A percentile compares a stretch with the other conserved stretches of the same genome.
phyloP scores from a whole-genome alignment of 1,140 invertebrate genomes.

The Heliconius himera region DNA sequence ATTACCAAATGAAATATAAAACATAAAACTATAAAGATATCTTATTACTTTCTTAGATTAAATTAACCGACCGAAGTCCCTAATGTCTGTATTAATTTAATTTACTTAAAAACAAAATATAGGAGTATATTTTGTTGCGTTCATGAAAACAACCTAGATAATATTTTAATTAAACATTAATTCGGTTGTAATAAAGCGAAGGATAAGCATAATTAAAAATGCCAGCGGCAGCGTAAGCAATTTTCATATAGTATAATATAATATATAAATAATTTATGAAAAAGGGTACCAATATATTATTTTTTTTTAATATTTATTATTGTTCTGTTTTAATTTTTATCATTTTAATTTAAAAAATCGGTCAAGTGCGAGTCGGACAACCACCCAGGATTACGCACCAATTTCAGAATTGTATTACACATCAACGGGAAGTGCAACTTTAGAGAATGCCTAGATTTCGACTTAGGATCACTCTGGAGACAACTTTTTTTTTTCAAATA shows the following conservation, averaged over 20 bases:
- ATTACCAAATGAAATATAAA: conserved; percentile 32
- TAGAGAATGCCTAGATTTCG: too few species aligned
- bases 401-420: too few species aligned
- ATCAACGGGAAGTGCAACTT: too few species aligned
- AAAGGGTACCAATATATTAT: conserved; percentile 26
- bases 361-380: too few species aligned
- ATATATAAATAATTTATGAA: conserved; percentile 44
- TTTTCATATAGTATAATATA: conserved; percentile 48
- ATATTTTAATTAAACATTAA: conserved; percentile 55
- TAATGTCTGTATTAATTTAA: conserved; percentile 25
- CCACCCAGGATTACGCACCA: too few species aligned
- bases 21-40: background rate
- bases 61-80: conserved; percentile 11
- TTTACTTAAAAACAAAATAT: conserved; percentile 23
- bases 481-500: too few species aligned
- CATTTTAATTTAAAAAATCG: too few species aligned
- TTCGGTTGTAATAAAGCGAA: conserved; percentile 50
- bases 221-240: conserved; percentile 43
- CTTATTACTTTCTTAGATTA: conserved; percentile 13
- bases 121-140: background rate
- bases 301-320: background rate
- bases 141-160: conserved; percentile 39
- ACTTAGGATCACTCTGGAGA: too few species aligned
- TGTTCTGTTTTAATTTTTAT: background rate
- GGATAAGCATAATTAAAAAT: conserved; percentile 62